Evolutionary conservation across 2,113 vertebrate genomes (phyloP).

Genomic region (Sinocyclocheilus anshuiensis): DNA sequence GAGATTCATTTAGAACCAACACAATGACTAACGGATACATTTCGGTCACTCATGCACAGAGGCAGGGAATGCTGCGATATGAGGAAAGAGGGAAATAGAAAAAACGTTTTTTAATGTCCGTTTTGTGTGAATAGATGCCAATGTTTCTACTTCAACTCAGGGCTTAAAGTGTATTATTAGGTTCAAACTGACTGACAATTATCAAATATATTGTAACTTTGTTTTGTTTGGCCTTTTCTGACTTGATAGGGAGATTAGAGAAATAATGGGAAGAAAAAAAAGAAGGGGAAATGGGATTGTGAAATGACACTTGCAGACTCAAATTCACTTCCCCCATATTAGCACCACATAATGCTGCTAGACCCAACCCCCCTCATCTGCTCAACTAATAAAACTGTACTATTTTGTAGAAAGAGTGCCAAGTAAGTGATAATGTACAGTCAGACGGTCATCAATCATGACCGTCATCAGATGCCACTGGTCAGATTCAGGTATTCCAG

Average conservation of each 20-base stretch:
- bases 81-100: background rate
- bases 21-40: background rate
- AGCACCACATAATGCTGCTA: background rate
- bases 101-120: background rate
- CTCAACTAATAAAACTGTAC: background rate
- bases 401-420: background rate
- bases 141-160: background rate
- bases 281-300: background rate
- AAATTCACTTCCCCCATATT: background rate
- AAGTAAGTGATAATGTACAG: background rate
- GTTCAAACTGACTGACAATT: background rate
- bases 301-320: background rate
- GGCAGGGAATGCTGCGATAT: background rate
- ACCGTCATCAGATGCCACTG: background rate
- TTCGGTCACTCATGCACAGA: background rate
- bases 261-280: background rate
- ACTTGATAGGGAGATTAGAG: background rate
- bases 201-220: background rate
- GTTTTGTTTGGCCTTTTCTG: background rate
- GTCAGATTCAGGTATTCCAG: background rate
- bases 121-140: background rate
- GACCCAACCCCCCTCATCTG: background rate
- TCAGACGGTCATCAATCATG: background rate
- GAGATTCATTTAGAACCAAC: background rate
- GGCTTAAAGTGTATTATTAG: background rate